Evolutionary conservation across 2,888 invertebrate species (phyloP).

Genomic region (Eilema depressum): DNA sequence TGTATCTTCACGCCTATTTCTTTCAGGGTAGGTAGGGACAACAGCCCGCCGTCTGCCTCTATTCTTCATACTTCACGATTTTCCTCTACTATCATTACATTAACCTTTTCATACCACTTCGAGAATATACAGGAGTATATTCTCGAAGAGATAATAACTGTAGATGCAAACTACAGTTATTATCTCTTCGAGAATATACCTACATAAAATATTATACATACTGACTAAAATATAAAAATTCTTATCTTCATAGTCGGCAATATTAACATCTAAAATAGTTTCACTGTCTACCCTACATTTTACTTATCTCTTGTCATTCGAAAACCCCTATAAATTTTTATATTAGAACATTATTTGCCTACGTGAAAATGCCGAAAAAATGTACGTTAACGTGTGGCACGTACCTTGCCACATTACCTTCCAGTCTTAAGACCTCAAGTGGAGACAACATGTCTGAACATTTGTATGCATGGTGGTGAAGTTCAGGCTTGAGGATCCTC

Average conservation of each 20-base stretch:
- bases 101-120: too few relatives aligned
- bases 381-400: slow-evolving; percentile 31
- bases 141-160: too few relatives aligned
- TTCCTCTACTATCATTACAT: too few relatives aligned
- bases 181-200: too few relatives aligned
- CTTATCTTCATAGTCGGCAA: neutral
- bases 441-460: slow-evolving; percentile 58
- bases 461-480: slow-evolving; percentile 60
- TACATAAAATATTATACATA: neutral
- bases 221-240: neutral
- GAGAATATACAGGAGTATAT: too few relatives aligned
- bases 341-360: slow-evolving; percentile 14
- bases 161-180: too few relatives aligned
- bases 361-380: slow-evolving; percentile 24
- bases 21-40: too few relatives aligned
- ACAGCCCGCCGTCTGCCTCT: too few relatives aligned
- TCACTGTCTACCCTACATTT: neutral
- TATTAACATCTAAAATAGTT: neutral
- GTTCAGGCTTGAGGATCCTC: slow-evolving; percentile 60
- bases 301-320: slow-evolving; percentile 19
- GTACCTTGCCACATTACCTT: slow-evolving; percentile 47
- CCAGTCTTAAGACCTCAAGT: slow-evolving; percentile 47
- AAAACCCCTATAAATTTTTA: slow-evolving; percentile 5
- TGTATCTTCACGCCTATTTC: too few relatives aligned
- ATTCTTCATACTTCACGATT: too few relatives aligned